Conservation (phyloP, 2,113 vertebrate species). For the Dromas ardeola region DNA sequence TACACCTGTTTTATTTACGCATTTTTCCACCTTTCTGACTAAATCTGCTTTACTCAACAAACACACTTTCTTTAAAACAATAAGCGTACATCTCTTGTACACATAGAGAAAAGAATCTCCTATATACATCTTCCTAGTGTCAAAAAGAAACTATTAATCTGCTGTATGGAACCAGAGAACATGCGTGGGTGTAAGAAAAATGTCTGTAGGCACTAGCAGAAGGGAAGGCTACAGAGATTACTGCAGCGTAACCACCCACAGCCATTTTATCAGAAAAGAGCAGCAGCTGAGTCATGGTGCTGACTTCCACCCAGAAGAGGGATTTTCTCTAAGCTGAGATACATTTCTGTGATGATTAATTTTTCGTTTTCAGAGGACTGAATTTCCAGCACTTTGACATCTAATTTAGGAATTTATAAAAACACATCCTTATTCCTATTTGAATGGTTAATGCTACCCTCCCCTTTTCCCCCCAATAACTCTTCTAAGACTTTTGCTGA, state of each 20-base stretch:
- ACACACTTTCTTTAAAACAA: neutral
- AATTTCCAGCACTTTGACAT: neutral
- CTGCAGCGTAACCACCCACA: neutral
- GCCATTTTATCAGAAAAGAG: neutral
- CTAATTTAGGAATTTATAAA: neutral
- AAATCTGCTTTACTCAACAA: neutral
- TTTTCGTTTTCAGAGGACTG: neutral
- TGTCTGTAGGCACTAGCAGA: neutral
- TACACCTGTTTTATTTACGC: neutral
- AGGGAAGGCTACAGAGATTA: neutral
- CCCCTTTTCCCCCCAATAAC: too few relatives aligned
- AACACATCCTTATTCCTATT: neutral
- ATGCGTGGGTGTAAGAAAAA: neutral
- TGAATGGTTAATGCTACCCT: neutral
- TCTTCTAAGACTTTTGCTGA: neutral
- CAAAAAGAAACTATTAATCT: neutral
- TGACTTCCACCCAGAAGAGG: neutral
- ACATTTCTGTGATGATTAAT: neutral
- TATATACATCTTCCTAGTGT: neutral
- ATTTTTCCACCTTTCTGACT: neutral
- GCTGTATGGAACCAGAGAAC: neutral
- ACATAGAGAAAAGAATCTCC: neutral
- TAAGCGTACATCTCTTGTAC: neutral
- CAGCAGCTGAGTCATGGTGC: conserved; percentile 23
- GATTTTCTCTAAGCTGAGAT: neutral